phyloP scores from a whole-genome alignment of 2,888 invertebrate genomes.

The Drosophila basisetae region DNA sequence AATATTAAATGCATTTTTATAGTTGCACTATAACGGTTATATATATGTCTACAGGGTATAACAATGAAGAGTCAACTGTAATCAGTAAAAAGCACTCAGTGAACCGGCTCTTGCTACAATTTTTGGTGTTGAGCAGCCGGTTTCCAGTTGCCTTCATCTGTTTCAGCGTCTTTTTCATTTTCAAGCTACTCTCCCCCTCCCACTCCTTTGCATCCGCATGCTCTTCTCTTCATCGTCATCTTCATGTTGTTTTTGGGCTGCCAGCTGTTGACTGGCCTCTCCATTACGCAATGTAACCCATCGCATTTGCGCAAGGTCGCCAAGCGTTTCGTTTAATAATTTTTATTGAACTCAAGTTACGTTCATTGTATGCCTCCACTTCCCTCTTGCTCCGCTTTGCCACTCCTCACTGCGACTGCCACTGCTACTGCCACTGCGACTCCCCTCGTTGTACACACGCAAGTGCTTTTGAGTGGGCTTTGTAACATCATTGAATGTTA shows the following conservation, averaged over 20 bases:
- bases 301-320: constrained; percentile 71
- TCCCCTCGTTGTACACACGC: neutral
- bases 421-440: neutral
- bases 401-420: neutral
- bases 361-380: constrained; percentile 19
- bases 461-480: constrained; percentile 25
- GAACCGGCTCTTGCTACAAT: constrained; percentile 61
- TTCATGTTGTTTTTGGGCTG: constrained; percentile 16
- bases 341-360: constrained; percentile 57
- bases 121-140: constrained; percentile 56
- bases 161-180: constrained; percentile 8
- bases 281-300: constrained; percentile 71
- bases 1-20: neutral
- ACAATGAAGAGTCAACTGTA: constrained; percentile 8
- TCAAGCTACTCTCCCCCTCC: neutral
- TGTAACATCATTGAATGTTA: constrained; percentile 33
- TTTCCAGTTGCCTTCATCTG: constrained; percentile 41
- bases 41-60: neutral
- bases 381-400: neutral
- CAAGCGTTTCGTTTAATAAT: constrained; percentile 49
- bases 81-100: constrained; percentile 43
- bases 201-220: neutral
- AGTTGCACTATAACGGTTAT: neutral
- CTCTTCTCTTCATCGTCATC: neutral
- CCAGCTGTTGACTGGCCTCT: constrained; percentile 46